Percentiles rank a stretch among this genome's conserved stretches.
phyloP scores from a whole-genome alignment of 2,797 vertebrate genomes.

The Leptodactylus fallax region DNA sequence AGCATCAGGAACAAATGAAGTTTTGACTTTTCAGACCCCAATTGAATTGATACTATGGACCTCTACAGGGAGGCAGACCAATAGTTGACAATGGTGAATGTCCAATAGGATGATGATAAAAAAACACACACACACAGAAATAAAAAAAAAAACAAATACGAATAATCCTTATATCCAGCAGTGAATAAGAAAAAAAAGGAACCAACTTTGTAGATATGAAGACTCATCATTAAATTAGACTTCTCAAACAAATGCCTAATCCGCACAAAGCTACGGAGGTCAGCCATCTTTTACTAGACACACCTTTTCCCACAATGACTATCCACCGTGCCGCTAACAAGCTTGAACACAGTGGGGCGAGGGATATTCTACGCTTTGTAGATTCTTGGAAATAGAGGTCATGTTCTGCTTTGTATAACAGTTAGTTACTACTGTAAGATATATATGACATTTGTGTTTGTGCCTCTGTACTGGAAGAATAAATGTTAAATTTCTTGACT shows the following conservation, averaged over 20 bases:
- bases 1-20: constrained; percentile 62
- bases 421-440: neutral
- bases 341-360: constrained; percentile 56
- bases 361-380: constrained; percentile 19
- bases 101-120: constrained; percentile 58
- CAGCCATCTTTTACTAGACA: constrained; percentile 59
- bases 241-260: constrained; percentile 60
- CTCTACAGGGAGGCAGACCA: constrained; percentile 79
- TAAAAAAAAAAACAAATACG: constrained; percentile 55
- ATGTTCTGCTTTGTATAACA: neutral
- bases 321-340: constrained; percentile 48
- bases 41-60: constrained; percentile 79
- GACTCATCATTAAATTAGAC: constrained; percentile 59
- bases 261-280: constrained; percentile 55
- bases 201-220: constrained; percentile 65
- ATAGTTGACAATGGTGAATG: constrained; percentile 61
- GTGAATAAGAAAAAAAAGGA: constrained; percentile 54
- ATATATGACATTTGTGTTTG: neutral
- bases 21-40: constrained; percentile 69
- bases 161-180: constrained; percentile 61
- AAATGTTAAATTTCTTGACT: neutral
- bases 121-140: constrained; percentile 24
- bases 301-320: constrained; percentile 54
- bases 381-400: constrained; percentile 38
- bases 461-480: neutral